Base-by-base conservation (phyloP, 2,888 invertebrate genomes). In the Tenthredo mesomela region DNA sequence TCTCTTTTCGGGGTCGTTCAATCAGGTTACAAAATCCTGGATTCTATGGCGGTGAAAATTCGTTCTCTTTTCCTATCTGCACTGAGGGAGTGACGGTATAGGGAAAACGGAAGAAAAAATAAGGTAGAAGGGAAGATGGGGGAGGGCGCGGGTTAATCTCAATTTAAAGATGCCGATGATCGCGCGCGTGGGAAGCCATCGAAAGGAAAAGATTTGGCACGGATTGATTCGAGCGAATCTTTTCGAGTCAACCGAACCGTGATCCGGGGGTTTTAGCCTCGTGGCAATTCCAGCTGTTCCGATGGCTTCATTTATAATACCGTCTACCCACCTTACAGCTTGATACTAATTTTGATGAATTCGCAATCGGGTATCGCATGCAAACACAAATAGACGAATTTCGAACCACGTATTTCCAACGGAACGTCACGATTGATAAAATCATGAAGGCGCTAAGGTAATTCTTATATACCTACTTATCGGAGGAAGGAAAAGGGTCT, bases 91-190 rank as follows among this genome's bases (percentile, higher is more conserved):
- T 43, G 3, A 73, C 5, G 5, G 18, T 70, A 43, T 37, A 43
- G n/a, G 4, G 21, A 1, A 33, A 33, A 33, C 12, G 37, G 37
- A 9, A 6, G 71, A 71, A 15, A 40, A n/a, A 29, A 43, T 2
- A 71, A 15, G 18, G 40, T 18, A 43, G 9, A 50, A 70, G 29
- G 18, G 18, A 37, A 5, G n/a, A 70, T 37, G 54, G 7, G 7
- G 18, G n/a, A 54, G 54, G 50, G n/a, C 21, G 58, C n/a, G 58
- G 61, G 78, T 78, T 78, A 78, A 78, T 78, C 78, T 78, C 78
- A 33, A 78, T 78, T 78, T 78, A 78, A 78, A 78, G 78, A 78
- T 58, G 37, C 54, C 78, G 78, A 58, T 78, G 37, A 78, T 77
- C 54, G 29, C 4, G 18, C 10, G 40, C 25, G 54, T 21, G 21